These are phyloP conservation scores for human (Homo sapiens) DNA, from an alignment of 2,113 vertebrate genomes.

Conservation along the genomic window DNA sequence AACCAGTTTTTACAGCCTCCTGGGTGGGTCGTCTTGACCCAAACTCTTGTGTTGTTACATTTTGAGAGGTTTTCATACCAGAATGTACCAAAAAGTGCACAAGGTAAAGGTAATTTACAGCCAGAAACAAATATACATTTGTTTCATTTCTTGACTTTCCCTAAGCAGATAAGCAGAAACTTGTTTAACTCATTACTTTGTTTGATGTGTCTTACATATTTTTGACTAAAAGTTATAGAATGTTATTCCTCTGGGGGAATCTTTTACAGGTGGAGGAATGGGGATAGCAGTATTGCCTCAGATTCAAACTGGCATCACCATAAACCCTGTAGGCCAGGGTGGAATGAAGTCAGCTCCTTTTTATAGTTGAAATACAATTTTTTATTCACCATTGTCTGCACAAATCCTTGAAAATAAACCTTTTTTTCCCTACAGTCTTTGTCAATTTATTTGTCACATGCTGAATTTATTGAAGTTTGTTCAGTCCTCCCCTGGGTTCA, in stretches of 20 bases:
- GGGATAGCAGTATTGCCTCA: slow-evolving; percentile 33
- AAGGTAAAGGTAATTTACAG: slow-evolving; percentile 23
- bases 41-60: slow-evolving; percentile 32
- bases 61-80: slow-evolving; percentile 59
- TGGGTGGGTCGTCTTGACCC: neutral
- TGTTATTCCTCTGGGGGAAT: slow-evolving; percentile 2
- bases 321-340: slow-evolving; percentile 7
- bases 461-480: slow-evolving; percentile 17
- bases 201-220: slow-evolving; percentile 33
- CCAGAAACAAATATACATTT: slow-evolving; percentile 40
- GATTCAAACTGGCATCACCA: slow-evolving; percentile 35
- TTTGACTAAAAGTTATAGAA: slow-evolving; percentile 30
- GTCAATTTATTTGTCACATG: slow-evolving; percentile 47
- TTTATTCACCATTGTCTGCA: slow-evolving; percentile 72
- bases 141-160: slow-evolving; percentile 58
- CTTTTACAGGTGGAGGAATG: neutral
- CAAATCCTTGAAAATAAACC: slow-evolving; percentile 77
- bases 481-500: neutral
- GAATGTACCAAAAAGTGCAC: slow-evolving; percentile 64
- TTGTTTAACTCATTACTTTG: slow-evolving; percentile 45
- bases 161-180: slow-evolving; percentile 34
- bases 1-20: slow-evolving; percentile 5
- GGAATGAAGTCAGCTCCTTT: slow-evolving; percentile 57
- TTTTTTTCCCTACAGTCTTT: slow-evolving; percentile 60
- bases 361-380: slow-evolving; percentile 69